Conservation (phyloP, 2,113 vertebrate species). For the Pelobates fuscus region DNA sequence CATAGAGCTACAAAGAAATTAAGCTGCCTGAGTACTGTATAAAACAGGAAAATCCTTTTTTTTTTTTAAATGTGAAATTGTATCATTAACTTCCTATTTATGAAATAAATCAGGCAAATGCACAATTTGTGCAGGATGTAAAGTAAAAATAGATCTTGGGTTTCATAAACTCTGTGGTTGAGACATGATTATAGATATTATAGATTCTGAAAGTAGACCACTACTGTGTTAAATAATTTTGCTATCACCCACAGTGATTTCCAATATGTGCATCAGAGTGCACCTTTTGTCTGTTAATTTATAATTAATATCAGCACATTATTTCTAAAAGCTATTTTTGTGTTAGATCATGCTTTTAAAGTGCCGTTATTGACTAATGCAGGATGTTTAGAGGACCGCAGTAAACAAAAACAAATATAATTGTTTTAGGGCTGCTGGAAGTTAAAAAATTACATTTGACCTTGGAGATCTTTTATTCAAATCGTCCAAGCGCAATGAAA, state of each 20-base stretch:
- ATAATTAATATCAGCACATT: constrained; percentile 26
- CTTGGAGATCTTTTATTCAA: not conserved
- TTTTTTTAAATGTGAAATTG: too few species aligned
- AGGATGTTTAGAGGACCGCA: constrained; percentile 1
- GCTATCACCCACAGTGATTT: not conserved
- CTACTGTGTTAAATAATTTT: too few species aligned
- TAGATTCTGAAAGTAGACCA: too few species aligned
- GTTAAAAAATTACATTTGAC: not conserved
- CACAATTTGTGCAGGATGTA: too few species aligned
- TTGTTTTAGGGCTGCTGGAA: not conserved
- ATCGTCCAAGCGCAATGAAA: not conserved
- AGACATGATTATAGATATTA: too few species aligned
- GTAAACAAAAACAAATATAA: not conserved
- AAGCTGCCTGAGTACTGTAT: too few species aligned
- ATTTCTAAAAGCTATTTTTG: constrained; percentile 17
- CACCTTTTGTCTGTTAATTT: not conserved
- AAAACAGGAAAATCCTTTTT: too few species aligned
- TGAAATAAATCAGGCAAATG: too few species aligned
- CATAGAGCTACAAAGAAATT: too few species aligned
- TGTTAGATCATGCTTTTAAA: not conserved
- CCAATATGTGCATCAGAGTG: not conserved
- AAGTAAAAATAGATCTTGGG: too few species aligned
- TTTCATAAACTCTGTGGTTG: too few species aligned
- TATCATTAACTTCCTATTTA: too few species aligned
- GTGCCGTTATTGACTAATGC: constrained; percentile 41